A percentile compares a stretch with the other conserved stretches of the same genome.
phyloP scores from a whole-genome alignment of 2,888 invertebrate genomes.

The Acronicta psi region DNA sequence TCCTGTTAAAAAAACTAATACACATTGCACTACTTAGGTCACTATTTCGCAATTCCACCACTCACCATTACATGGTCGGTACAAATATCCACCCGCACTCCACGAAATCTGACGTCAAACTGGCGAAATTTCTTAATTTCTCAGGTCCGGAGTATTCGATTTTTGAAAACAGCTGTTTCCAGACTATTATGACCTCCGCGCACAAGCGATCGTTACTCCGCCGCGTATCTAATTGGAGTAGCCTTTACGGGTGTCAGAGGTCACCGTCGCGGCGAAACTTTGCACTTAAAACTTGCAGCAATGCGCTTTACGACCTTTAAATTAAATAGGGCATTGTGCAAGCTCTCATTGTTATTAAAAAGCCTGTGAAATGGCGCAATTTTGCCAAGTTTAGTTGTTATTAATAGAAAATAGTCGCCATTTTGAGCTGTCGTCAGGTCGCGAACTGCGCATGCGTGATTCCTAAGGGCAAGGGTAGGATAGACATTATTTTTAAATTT shows the following conservation, averaged over 20 bases:
- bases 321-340: conserved; percentile 11
- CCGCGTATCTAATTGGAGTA: conserved; percentile 42
- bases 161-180: conserved; percentile 84
- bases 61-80: conserved; percentile 85
- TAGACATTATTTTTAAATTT: conserved; percentile 47
- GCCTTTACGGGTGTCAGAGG: conserved; percentile 52
- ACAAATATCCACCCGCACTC: conserved; percentile 71
- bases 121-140: conserved; percentile 66
- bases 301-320: conserved; percentile 3
- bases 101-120: conserved; percentile 77
- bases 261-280: conserved; percentile 41
- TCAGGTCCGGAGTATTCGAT: conserved; percentile 75
- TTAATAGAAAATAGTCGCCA: conserved; percentile 69
- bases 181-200: conserved; percentile 61
- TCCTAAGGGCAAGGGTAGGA: conserved; percentile 78
- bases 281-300: conserved; percentile 14
- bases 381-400: conserved; percentile 43
- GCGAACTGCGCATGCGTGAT: conserved; percentile 75
- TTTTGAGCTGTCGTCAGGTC: conserved; percentile 60
- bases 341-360: conserved; percentile 26
- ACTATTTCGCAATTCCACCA: conserved; percentile 68
- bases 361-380: conserved; percentile 14
- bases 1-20: conserved; percentile 64
- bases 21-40: conserved; percentile 61
- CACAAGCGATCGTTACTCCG: conserved; percentile 23